These are phyloP conservation scores for Cheilosia pagana DNA, from an alignment of 2,888 invertebrate species.

Conservation along the genomic window DNA sequence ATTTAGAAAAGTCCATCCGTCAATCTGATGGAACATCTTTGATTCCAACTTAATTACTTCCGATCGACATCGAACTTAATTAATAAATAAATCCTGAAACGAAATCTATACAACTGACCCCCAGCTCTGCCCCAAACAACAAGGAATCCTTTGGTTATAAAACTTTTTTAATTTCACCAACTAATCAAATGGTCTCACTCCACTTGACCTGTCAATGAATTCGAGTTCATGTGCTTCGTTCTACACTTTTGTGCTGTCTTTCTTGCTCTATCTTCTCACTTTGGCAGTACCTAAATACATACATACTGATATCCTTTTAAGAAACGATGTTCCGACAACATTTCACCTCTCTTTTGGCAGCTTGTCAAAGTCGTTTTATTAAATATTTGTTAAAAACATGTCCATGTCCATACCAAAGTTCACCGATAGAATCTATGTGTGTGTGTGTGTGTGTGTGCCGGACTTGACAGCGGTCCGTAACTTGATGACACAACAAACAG, in stretches of 20 bases:
- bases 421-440: conserved; percentile 26
- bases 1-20: too few species aligned
- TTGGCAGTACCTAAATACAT: too few species aligned
- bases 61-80: conserved; percentile 30
- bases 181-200: conserved; percentile 58
- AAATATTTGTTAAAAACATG: conserved; percentile 58
- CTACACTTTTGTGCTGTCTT: neutral
- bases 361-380: conserved; percentile 53
- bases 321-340: conserved; percentile 1
- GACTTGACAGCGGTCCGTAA: conserved; percentile 42
- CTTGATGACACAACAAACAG: conserved; percentile 66
- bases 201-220: conserved; percentile 53
- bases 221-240: conserved; percentile 1
- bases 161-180: conserved; percentile 62
- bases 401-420: conserved; percentile 36
- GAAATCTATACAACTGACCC: neutral
- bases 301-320: conserved; percentile 21
- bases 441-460: conserved; percentile 3
- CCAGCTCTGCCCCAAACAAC: conserved; percentile 21
- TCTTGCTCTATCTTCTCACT: neutral
- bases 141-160: conserved; percentile 40
- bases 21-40: conserved; percentile 4
- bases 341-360: conserved; percentile 26
- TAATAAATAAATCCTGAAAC: conserved; percentile 45
- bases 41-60: conserved; percentile 33